phyloP scores from a whole-genome alignment of 2,888 invertebrate genomes.

The Nycteola revayana region DNA sequence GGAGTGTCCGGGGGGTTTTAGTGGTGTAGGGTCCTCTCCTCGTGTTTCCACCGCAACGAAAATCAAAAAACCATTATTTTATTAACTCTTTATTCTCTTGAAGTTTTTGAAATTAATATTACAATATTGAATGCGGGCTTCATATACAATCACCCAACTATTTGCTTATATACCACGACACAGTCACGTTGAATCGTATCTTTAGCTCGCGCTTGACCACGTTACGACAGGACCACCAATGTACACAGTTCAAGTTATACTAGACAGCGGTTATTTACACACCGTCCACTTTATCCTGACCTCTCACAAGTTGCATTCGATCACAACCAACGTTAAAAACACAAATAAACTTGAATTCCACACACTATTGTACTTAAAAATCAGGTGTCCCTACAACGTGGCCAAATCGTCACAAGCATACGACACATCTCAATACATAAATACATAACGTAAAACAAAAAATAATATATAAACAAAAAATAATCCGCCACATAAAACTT shows the following conservation, averaged over 20 bases:
- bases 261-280: constrained; percentile 11
- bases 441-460: constrained; percentile 73
- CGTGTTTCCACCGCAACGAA: constrained; percentile 17
- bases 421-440: constrained; percentile 70
- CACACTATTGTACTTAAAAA: constrained; percentile 19
- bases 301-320: constrained; percentile 25
- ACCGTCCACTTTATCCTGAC: constrained; percentile 14
- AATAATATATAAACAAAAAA: constrained; percentile 65
- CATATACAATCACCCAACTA: constrained; percentile 81
- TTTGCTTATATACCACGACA: constrained; percentile 80
- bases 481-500: constrained; percentile 79
- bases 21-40: too few species aligned
- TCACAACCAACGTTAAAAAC: constrained; percentile 32
- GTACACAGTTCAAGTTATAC: constrained; percentile 25
- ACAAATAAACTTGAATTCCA: constrained; percentile 25
- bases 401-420: constrained; percentile 47
- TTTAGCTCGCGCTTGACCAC: constrained; percentile 48
- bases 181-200: constrained; percentile 69
- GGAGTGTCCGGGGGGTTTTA: too few species aligned
- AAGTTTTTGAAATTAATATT: constrained; percentile 81
- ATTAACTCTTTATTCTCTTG: constrained; percentile 82
- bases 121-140: constrained; percentile 81
- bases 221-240: constrained; percentile 30
- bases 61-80: constrained; percentile 55
- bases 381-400: constrained; percentile 38